These are phyloP conservation scores for Nixonia krombeini DNA, from an alignment of 1,140 invertebrate genomes.

Conservation along the genomic window DNA sequence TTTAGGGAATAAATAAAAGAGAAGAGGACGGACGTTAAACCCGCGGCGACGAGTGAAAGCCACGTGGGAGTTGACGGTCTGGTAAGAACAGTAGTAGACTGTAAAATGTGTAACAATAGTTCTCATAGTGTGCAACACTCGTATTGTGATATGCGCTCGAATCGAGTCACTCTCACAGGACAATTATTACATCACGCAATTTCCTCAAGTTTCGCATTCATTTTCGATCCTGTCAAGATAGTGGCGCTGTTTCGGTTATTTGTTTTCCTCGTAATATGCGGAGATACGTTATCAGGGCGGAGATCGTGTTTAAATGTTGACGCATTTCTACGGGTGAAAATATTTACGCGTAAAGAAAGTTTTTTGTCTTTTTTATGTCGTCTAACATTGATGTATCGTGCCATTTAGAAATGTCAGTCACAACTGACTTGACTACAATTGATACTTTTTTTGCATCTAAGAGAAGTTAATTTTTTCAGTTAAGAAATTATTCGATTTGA, in stretches of 20 bases:
- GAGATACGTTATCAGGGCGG: constrained; percentile 26
- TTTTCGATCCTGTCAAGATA: constrained; percentile 41
- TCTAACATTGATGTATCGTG: too few species aligned
- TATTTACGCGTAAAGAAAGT: too few species aligned
- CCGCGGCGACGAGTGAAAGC: constrained; percentile 67
- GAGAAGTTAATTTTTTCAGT: too few species aligned
- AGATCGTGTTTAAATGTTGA: constrained; percentile 9
- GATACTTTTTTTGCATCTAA: too few species aligned
- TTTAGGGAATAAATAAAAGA: constrained; percentile 28
- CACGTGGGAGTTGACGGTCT: constrained; percentile 63
- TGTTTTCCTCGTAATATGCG: constrained; percentile 31
- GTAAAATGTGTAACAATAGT: constrained; percentile 72
- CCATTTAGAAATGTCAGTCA: too few species aligned
- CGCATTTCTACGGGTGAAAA: too few species aligned
- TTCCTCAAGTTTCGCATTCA: constrained; percentile 58
- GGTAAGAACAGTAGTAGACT: constrained; percentile 63
- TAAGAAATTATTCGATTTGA: too few species aligned
- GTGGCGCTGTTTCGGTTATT: constrained; percentile 35
- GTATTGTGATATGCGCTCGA: constrained; percentile 62
- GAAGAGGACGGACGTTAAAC: constrained; percentile 45
- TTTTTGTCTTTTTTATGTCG: too few species aligned
- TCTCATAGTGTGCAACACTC: constrained; percentile 67
- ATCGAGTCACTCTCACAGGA: constrained; percentile 66
- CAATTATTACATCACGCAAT: constrained; percentile 71
- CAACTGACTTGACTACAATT: too few species aligned